Conservation (phyloP, 2,888 invertebrate genomes). For the Brenthis daphne region DNA sequence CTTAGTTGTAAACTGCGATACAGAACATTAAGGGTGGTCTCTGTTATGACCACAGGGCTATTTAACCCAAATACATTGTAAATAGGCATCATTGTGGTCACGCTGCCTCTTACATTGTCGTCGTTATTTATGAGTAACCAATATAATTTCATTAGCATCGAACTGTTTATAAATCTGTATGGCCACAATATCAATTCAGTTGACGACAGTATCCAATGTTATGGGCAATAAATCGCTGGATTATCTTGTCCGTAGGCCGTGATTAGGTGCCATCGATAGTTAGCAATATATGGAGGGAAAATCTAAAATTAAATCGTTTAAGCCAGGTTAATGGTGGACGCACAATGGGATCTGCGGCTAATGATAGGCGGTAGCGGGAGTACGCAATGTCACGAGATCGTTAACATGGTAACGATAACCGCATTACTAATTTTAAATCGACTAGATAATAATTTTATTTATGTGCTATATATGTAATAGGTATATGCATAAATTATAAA, state of each 20-base stretch:
- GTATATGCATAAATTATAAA: no score
- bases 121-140: conserved; percentile 72
- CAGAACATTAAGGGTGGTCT: conserved; percentile 59
- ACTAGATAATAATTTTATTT: conserved; percentile 6
- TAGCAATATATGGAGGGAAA: conserved; percentile 64
- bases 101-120: conserved; percentile 59
- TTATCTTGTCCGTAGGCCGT: conserved; percentile 75
- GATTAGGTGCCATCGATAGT: conserved; percentile 71
- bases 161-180: conserved; percentile 71
- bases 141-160: conserved; percentile 76
- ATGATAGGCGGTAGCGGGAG: conserved; percentile 53
- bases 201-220: conserved; percentile 70
- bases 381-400: conserved; percentile 34
- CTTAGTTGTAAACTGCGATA: conserved; percentile 20
- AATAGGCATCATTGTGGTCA: conserved; percentile 61
- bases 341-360: conserved; percentile 58
- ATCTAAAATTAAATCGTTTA: conserved; percentile 76
- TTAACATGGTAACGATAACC: conserved; percentile 33
- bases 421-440: conserved; percentile 24
- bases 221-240: conserved; percentile 78
- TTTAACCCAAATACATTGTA: conserved; percentile 70
- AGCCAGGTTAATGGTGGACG: conserved; percentile 68
- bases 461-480: not conserved
- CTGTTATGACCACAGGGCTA: conserved; percentile 59
- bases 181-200: conserved; percentile 62